These are phyloP conservation scores for Rhinopomastus cyanomelas DNA, from an alignment of 2,113 vertebrate species.

Conservation along the genomic window DNA sequence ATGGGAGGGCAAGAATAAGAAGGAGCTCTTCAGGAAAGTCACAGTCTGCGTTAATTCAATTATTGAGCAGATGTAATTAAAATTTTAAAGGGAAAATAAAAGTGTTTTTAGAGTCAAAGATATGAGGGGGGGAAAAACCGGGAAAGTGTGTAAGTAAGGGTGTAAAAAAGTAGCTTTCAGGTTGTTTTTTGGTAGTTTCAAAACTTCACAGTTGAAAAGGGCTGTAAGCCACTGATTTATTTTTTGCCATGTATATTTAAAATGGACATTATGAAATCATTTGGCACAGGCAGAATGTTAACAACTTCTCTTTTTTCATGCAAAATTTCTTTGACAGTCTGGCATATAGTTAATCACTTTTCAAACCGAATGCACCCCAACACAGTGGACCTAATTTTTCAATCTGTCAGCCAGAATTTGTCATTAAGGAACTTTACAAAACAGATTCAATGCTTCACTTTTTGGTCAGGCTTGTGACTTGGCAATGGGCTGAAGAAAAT, in stretches of 20 bases:
- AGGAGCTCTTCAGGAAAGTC: neutral
- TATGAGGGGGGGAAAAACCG: fast-evolving
- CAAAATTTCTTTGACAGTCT: conserved; percentile 46
- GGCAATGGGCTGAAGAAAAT: conserved; percentile 11
- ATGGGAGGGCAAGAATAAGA: neutral
- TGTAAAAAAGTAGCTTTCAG: neutral
- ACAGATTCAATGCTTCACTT: neutral
- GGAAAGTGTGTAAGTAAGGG: neutral
- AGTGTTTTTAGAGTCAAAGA: neutral
- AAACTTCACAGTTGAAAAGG: neutral
- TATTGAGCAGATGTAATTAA: neutral
- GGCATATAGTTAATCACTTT: conserved; percentile 34
- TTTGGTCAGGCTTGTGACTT: neutral
- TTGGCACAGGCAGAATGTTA: neutral
- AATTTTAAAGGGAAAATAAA: neutral
- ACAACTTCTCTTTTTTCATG: conserved; percentile 36
- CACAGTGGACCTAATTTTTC: conserved; percentile 14
- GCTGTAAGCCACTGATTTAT: neutral
- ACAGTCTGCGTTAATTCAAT: neutral
- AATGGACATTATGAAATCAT: neutral
- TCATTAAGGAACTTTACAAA: conserved; percentile 36
- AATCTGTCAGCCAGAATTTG: conserved; percentile 31
- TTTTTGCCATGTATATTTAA: conserved; percentile 8
- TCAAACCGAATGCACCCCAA: conserved; percentile 25
- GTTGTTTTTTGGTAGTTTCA: neutral